phyloP scores from a whole-genome alignment of 2,888 invertebrate genomes.

The Agonopterix alstromeriana region DNA sequence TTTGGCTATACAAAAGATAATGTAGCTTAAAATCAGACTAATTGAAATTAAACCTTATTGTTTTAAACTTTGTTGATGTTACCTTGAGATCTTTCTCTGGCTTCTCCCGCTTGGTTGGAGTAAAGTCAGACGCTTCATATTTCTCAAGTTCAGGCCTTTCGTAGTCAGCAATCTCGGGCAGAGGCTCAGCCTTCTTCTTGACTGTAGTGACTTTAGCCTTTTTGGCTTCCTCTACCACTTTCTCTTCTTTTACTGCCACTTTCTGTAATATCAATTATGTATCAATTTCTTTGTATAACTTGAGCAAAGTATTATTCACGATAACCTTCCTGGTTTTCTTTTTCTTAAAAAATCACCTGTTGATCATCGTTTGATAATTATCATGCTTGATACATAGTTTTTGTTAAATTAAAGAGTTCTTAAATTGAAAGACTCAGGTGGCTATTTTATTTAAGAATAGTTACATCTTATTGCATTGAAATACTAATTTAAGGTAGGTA shows the following conservation, averaged over 20 bases:
- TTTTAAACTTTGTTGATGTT: neutral
- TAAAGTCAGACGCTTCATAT: constrained; percentile 78
- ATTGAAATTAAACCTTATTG: too few species aligned
- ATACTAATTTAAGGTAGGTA: too few species aligned
- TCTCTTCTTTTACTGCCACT: constrained; percentile 63
- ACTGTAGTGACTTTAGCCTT: constrained; percentile 64
- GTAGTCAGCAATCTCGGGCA: constrained; percentile 83
- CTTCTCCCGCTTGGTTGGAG: constrained; percentile 66
- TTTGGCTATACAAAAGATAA: constrained; percentile 36
- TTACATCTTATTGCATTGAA: too few species aligned
- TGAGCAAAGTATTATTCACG: neutral
- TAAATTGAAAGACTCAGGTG: too few species aligned
- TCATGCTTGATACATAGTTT: too few species aligned
- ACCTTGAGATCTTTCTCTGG: constrained; percentile 55
- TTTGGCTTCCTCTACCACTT: constrained; percentile 62
- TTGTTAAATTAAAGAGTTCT: too few species aligned
- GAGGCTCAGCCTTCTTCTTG: constrained; percentile 74
- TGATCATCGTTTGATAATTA: too few species aligned
- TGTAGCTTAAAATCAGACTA: too few species aligned
- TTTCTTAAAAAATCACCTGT: too few species aligned
- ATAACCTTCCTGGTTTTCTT: too few species aligned
- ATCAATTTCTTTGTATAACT: neutral
- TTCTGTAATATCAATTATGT: constrained; percentile 47
- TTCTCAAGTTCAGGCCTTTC: constrained; percentile 84
- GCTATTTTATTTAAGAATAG: too few species aligned